Evolutionary conservation across 2,797 vertebrate genomes (phyloP), one percentile per base, ranked within the genome.

Genomic region (Gastrophryne carolinensis): DNA sequence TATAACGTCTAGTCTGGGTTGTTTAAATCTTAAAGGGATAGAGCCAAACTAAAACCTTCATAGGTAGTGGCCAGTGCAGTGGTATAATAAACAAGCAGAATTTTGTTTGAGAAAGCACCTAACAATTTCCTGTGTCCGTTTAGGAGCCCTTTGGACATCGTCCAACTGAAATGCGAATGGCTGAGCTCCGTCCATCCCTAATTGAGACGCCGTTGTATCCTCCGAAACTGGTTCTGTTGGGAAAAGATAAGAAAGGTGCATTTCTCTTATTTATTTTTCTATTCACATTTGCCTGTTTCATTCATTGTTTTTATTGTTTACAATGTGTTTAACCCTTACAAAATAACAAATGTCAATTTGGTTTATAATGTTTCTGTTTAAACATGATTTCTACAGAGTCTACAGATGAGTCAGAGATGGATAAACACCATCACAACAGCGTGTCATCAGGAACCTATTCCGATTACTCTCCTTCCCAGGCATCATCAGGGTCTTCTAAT

Each of bases 381-480:
- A 29, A 8, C 3, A 27, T 37, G 3, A 23, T 53, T 21, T 32
- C 86, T 89, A 80, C 91, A 99, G 98, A 98, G 85, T 99, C 97
- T 41, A 98, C 95, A 49, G 98, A 99, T 83, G 98, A 99, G 79
- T 95, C 94, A 82, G 98, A 98, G 87, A 92, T 92, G 80, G 98
- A 99, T 89, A 98, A 98, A 91, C 92, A 95, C 86, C 97, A 98
- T 83, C 98, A 98, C 90, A 98, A 98, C 92, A 99, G 98, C 76
- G 96, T 97, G 86, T 99, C 98, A 86, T 99, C 98, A 41, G 98
- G 96, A 87, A 98, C 97, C 84, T 99, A 98, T 88, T 99, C 98
- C 13, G 98, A 99, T 92, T 99, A 99, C 89, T 99, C 98, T 34
- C 98, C 98, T 77, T 99, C 97, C 30, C 97, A 98, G 87, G 98